Conservation (phyloP, 2,113 vertebrate species). For the Salminus brasiliensis region DNA sequence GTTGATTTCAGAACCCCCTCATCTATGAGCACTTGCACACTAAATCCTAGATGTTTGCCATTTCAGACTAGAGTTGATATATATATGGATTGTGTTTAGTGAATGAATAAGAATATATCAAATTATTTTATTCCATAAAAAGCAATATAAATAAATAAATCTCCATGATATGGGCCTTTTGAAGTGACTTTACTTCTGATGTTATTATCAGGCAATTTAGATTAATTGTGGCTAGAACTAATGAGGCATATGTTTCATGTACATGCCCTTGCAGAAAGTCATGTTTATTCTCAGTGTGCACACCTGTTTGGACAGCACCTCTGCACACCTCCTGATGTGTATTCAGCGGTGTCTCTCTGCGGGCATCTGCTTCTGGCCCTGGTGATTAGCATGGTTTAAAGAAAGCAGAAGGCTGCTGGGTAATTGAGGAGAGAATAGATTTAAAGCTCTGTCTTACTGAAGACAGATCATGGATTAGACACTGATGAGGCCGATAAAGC, state of each 20-base stretch:
- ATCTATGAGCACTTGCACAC: too few species aligned
- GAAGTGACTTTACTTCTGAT: neutral
- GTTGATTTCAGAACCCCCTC: too few species aligned
- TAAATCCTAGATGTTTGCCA: too few species aligned
- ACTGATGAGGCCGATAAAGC: constrained; percentile 1
- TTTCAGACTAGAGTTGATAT: too few species aligned
- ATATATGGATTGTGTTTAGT: too few species aligned
- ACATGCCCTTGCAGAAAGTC: neutral
- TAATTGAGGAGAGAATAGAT: constrained; percentile 16
- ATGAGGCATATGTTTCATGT: neutral
- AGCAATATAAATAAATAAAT: too few species aligned
- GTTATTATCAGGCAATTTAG: neutral
- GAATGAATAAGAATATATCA: too few species aligned
- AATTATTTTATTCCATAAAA: too few species aligned
- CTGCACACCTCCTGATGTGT: neutral
- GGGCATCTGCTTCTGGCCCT: neutral
- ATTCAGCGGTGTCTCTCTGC: neutral
- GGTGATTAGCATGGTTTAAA: constrained; percentile 6
- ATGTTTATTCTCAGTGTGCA: neutral
- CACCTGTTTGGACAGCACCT: neutral
- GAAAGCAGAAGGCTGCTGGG: neutral
- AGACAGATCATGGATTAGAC: constrained; percentile 18
- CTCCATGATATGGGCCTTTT: too few species aligned
- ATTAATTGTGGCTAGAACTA: neutral
- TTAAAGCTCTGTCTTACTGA: constrained; percentile 31